Evolutionary conservation across 2,888 invertebrate species (phyloP).

Genomic region (Timandra comae): DNA sequence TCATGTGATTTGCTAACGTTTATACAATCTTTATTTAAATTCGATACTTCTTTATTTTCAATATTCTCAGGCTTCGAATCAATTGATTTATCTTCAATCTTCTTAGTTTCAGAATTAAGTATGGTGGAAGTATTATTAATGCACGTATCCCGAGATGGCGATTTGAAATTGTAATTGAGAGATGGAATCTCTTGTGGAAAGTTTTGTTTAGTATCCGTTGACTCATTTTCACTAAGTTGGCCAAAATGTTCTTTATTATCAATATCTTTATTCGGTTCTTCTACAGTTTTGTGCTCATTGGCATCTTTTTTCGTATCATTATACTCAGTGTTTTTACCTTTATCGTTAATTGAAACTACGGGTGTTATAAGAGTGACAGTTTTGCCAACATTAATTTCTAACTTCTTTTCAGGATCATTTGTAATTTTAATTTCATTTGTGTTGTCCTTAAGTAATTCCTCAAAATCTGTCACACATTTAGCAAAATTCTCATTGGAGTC

Average conservation of each 20-base stretch:
- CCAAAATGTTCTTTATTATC: too few species aligned
- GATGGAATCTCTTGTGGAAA: too few species aligned
- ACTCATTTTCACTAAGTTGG: constrained; percentile 25
- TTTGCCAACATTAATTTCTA: constrained; percentile 62
- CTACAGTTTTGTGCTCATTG: not conserved
- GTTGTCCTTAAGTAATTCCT: constrained; percentile 68
- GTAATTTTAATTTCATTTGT: constrained; percentile 69
- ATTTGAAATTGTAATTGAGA: too few species aligned
- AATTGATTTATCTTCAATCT: too few species aligned
- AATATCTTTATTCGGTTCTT: too few species aligned
- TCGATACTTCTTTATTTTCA: too few species aligned
- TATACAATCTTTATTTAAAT: too few species aligned
- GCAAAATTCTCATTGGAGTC: constrained; percentile 32
- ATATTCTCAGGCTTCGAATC: too few species aligned
- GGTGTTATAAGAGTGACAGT: constrained; percentile 40
- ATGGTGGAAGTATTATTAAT: too few species aligned
- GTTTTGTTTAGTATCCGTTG: constrained; percentile 30
- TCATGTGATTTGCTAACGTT: too few species aligned
- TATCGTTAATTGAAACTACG: constrained; percentile 2
- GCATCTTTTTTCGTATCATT: constrained; percentile 19
- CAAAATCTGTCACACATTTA: constrained; percentile 70
- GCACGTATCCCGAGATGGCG: too few species aligned
- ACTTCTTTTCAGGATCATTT: constrained; percentile 59
- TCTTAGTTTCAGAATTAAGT: too few species aligned
- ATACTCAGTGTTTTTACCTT: constrained; percentile 16